Conservation (phyloP, 1,140 invertebrate species). For the Uloborus diversus region DNA sequence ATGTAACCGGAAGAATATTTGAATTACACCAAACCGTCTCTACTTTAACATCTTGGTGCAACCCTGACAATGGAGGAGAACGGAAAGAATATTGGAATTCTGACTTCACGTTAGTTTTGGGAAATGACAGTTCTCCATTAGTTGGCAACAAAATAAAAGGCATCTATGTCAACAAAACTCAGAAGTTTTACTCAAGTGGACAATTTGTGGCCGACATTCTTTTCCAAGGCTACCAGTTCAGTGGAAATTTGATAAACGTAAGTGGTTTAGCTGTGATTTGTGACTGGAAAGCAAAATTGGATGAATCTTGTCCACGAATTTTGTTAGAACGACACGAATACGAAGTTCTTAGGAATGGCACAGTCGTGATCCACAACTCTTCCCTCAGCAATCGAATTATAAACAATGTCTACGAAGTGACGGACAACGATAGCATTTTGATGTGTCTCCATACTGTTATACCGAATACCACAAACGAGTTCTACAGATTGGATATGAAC, state of each 20-base stretch:
- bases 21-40: conserved; percentile 42
- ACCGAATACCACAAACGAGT: neutral
- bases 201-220: conserved; percentile 54
- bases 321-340: conserved; percentile 39
- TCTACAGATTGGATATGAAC: conserved; percentile 32
- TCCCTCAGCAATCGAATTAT: neutral
- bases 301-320: conserved; percentile 42
- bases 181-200: conserved; percentile 46
- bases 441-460: conserved; percentile 15
- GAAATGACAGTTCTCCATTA: neutral
- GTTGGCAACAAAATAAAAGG: conserved; percentile 10
- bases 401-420: neutral
- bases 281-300: conserved; percentile 20
- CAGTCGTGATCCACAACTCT: neutral
- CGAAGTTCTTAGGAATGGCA: conserved; percentile 17
- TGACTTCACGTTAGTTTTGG: conserved; percentile 51
- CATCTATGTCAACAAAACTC: conserved; percentile 55
- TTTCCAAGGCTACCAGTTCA: conserved; percentile 35
- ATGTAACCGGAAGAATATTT: conserved; percentile 24
- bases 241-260: conserved; percentile 46
- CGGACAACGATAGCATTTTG: conserved; percentile 31
- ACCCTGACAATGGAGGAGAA: neutral
- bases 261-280: conserved; percentile 51
- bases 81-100: conserved; percentile 48
- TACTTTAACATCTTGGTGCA: conserved; percentile 45